Evolutionary conservation across 2,113 vertebrate species (phyloP), one percentile per base, ranked within the genome.

Genomic region (Anguilla rostrata): DNA sequence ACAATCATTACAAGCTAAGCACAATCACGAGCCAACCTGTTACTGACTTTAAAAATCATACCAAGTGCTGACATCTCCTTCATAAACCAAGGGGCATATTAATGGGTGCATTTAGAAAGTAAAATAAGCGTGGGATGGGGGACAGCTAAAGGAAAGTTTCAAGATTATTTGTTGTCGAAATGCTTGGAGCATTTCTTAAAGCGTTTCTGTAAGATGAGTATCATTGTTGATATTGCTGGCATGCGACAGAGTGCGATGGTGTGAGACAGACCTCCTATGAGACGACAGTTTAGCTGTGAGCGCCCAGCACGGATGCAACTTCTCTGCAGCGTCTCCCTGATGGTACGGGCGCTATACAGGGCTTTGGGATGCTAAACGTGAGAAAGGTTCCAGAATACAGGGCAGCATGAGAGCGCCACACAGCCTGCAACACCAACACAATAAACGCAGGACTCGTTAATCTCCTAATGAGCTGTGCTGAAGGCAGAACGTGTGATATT

Each of bases 391-490:
- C 29, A 53, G 43, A 63, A 57, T 83, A 2, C 81, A 22, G 29
- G 15, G 26, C 7, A 83, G 49, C 81, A 29, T 56, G n/a, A 53
- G 81, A 16, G 34, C 3, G 2, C 11, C 40, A 43, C 29, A 34
- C 84, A 15, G 66, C 26, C 60, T 66, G 18, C 60, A n/a, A 57
- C 29, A n/a, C 29, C 16, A 14, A 6, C 43, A 15, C 53, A 63
- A 60, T 79, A 66, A 86, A 63, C 18, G 43, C 66, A 71, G 6
- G 53, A 80, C 80, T 86, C 56, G 39, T 49, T 81, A 39, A 39
- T n/a, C n/a, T 66, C 85, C 34, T 86, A 86, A 82, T 39, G 79
- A 71, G 79, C 34, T 60, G 56, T 66, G 81, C 41, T 81, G 20
- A 63, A 60, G 46, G 20, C 79, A 8, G 39, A 26, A 75, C 34